phyloP scores from a whole-genome alignment of 2,113 vertebrate species.

The Terrapene triunguis region DNA sequence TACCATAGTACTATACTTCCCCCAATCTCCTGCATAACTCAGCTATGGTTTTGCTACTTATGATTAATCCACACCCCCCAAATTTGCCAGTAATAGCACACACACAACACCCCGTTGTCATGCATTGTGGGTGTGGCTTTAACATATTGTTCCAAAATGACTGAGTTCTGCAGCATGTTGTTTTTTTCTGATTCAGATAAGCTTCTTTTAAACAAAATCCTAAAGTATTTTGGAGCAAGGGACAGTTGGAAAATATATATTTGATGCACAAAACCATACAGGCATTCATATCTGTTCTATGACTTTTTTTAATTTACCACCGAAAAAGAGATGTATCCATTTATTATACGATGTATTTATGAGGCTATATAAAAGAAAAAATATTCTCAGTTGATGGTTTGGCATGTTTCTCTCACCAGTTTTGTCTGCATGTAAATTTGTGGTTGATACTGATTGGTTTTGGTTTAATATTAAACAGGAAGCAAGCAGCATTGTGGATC shows the following conservation, averaged over 20 bases:
- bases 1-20: background rate
- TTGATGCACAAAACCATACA: background rate
- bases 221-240: background rate
- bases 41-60: background rate
- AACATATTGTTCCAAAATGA: background rate
- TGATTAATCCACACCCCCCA: background rate
- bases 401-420: accelerated
- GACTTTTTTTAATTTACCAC: background rate
- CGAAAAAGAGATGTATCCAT: background rate
- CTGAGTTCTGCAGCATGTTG: background rate
- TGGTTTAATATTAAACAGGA: constrained; percentile 80
- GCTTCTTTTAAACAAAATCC: background rate
- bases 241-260: background rate
- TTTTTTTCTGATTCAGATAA: background rate
- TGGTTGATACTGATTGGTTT: background rate
- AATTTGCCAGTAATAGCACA: accelerated
- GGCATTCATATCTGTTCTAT: background rate
- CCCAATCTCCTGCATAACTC: background rate
- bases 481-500: constrained; percentile 89
- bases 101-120: background rate
- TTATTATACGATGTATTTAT: background rate
- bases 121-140: background rate
- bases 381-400: background rate
- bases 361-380: background rate
- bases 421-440: background rate